phyloP scores from a whole-genome alignment of 2,797 vertebrate species.

The Sebastes dallii region DNA sequence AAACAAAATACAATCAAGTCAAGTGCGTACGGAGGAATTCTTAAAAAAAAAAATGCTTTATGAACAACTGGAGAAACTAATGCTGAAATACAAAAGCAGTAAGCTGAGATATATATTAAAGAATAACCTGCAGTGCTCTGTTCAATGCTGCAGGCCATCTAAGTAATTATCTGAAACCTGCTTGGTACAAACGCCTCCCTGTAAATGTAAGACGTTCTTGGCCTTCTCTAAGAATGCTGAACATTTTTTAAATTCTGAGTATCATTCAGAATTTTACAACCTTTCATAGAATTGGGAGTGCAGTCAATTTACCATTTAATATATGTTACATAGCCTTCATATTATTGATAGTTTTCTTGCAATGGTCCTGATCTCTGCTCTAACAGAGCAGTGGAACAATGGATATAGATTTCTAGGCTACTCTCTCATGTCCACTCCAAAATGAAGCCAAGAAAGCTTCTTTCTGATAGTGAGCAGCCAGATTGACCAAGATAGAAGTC shows the following conservation, averaged over 20 bases:
- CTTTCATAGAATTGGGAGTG: neutral
- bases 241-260: neutral
- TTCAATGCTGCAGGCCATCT: neutral
- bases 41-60: neutral
- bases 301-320: neutral
- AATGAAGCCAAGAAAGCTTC: neutral
- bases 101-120: neutral
- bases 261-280: neutral
- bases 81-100: neutral
- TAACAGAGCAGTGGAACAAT: neutral
- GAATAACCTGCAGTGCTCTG: neutral
- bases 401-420: neutral
- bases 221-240: neutral
- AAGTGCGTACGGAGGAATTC: neutral
- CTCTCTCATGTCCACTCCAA: neutral
- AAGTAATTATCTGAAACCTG: neutral
- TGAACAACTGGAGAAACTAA: neutral
- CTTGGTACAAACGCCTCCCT: neutral
- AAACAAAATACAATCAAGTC: slow-evolving; percentile 2
- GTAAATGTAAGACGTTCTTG: neutral
- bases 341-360: neutral
- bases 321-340: neutral
- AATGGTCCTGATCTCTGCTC: neutral
- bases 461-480: neutral
- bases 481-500: neutral